Percentiles rank a stretch among this genome's conserved stretches.
phyloP scores from a whole-genome alignment of 2,797 vertebrate genomes.

The Scolopax rusticola region DNA sequence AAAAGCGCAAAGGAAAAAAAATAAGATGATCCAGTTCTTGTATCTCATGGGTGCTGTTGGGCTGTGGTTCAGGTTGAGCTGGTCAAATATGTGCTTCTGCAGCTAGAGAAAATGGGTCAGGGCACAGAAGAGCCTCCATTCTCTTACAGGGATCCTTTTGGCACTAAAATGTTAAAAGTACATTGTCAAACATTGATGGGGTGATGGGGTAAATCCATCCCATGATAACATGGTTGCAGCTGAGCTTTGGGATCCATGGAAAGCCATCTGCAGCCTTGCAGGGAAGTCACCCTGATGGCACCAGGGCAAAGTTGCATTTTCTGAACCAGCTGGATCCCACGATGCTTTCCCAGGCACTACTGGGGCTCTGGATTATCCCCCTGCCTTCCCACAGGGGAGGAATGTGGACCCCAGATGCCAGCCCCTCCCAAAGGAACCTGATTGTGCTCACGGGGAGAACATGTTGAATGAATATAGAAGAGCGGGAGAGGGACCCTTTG shows the following conservation, averaged over 20 bases:
- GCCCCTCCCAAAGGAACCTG: background rate
- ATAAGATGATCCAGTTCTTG: background rate
- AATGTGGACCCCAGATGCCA: background rate
- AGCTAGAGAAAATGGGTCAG: background rate
- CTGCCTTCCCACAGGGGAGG: rapidly evolving
- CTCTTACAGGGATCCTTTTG: background rate
- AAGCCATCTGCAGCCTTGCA: background rate
- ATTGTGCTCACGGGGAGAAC: background rate
- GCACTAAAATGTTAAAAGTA: background rate
- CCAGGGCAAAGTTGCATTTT: background rate
- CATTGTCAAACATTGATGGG: background rate
- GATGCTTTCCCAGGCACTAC: background rate
- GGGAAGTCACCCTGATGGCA: background rate
- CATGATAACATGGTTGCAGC: background rate
- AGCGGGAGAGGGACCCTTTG: too few relatives aligned
- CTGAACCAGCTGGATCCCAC: rapidly evolving
- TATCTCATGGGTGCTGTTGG: background rate
- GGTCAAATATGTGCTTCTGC: background rate
- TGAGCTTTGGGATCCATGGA: background rate
- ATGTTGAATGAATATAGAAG: background rate
- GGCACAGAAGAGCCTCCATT: background rate
- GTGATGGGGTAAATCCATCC: background rate
- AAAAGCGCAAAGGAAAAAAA: background rate
- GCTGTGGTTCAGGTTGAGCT: background rate
- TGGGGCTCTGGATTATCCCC: background rate